These are phyloP conservation scores for Myocastor coypus DNA, from an alignment of 2,113 vertebrate species.

Conservation along the genomic window DNA sequence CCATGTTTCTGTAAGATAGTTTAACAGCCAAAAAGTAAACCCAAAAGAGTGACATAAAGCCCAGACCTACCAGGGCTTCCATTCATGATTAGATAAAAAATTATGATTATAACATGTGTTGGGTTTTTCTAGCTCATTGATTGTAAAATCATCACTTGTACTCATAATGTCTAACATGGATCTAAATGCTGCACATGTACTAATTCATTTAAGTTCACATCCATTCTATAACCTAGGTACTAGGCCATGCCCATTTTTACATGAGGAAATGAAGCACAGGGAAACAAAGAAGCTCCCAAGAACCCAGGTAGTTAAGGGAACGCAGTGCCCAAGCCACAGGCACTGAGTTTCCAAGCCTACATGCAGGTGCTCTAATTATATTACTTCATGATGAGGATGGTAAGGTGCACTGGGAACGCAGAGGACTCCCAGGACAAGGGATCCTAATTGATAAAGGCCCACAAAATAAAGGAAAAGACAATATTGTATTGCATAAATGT, in stretches of 20 bases:
- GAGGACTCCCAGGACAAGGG: not conserved
- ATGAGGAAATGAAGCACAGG: not conserved
- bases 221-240: not conserved
- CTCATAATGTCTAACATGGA: not conserved
- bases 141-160: not conserved
- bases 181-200: not conserved
- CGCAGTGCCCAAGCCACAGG: not conserved
- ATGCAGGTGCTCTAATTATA: fast-evolving
- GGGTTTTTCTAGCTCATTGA: not conserved
- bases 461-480: not conserved
- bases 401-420: not conserved
- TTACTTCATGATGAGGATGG: not conserved
- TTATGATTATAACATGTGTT: not conserved
- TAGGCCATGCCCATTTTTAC: not conserved
- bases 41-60: not conserved
- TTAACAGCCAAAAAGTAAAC: not conserved
- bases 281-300: no score
- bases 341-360: not conserved
- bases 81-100: not conserved
- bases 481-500: not conserved
- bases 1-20: not conserved
- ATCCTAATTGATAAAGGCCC: not conserved
- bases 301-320: not conserved
- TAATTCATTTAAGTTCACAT: not conserved
- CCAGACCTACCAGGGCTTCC: not conserved